Conservation (phyloP, 2,888 invertebrate genomes). For the Aricia artaxerxes region DNA sequence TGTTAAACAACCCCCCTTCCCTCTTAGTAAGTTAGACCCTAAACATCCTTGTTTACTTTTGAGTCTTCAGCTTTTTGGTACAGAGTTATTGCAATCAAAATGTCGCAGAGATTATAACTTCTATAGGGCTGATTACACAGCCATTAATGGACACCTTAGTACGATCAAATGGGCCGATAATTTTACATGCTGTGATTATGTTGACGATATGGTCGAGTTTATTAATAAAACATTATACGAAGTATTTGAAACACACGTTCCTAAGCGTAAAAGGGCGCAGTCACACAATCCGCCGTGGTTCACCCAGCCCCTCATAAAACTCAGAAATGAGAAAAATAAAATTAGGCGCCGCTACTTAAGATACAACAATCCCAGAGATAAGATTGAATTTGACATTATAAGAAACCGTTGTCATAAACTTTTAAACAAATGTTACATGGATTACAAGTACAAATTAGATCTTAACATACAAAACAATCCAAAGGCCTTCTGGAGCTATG, state of each 20-base stretch:
- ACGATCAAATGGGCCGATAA: conserved; percentile 1
- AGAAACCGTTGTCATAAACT: not conserved
- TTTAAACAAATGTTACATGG: conserved; percentile 21
- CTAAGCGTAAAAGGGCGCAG: conserved; percentile 2
- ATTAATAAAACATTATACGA: conserved; percentile 1
- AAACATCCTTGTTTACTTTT: conserved; percentile 34
- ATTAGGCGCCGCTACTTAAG: conserved; percentile 8
- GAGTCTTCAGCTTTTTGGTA: conserved; percentile 1
- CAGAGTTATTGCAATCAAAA: conserved; percentile 14
- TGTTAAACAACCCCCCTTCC: conserved; percentile 30
- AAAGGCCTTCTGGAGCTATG: too few species aligned
- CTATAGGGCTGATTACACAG: conserved; percentile 38
- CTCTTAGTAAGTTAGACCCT: conserved; percentile 33
- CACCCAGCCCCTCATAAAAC: conserved; percentile 1
- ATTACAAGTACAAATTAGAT: not conserved
- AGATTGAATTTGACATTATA: conserved; percentile 18
- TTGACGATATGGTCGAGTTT: conserved; percentile 21
- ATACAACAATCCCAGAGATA: conserved; percentile 31
- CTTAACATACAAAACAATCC: too few species aligned
- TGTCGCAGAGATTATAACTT: conserved; percentile 33
- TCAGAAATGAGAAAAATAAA: conserved; percentile 7
- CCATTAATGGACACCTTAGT: not conserved
- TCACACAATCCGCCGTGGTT: conserved; percentile 13
- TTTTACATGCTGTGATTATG: conserved; percentile 14
- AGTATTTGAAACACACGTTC: conserved; percentile 5